Evolutionary conservation across 2,888 invertebrate species (phyloP).

Genomic region (Drosophila suboccidentalis): DNA sequence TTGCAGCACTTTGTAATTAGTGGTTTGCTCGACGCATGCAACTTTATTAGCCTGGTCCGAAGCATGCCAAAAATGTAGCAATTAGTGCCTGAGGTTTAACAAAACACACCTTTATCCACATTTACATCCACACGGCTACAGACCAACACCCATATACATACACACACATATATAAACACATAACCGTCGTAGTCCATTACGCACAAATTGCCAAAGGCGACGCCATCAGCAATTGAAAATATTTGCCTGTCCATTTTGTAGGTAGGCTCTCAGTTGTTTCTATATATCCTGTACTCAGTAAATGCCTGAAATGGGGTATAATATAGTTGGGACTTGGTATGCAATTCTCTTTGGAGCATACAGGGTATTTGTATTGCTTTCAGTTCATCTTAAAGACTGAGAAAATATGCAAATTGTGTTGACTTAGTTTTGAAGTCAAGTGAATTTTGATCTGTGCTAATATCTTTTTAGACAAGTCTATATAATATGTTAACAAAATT

Average conservation of each 20-base stretch:
- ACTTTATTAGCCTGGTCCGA: constrained; percentile 53
- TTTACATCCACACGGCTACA: not conserved
- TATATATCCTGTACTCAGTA: constrained; percentile 17
- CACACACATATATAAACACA: constrained; percentile 1
- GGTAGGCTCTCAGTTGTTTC: constrained; percentile 28
- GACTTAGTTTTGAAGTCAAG: not conserved
- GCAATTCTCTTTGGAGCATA: not conserved
- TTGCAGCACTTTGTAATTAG: constrained; percentile 63
- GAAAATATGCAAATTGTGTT: not conserved
- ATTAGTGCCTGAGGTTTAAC: constrained; percentile 76
- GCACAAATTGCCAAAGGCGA: constrained; percentile 61
- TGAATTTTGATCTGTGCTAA: not conserved
- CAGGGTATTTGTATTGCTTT: no score
- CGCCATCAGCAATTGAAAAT: constrained; percentile 66
- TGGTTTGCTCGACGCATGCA: constrained; percentile 43
- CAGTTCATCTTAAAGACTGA: no score
- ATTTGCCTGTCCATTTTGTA: constrained; percentile 62
- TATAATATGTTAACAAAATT: no score
- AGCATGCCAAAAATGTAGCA: constrained; percentile 58
- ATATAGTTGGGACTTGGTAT: not conserved
- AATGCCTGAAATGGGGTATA: not conserved
- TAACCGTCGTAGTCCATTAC: constrained; percentile 61
- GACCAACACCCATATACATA: not conserved
- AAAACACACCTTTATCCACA: constrained; percentile 37
- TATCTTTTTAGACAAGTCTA: not conserved